phyloP scores from a whole-genome alignment of 1,140 invertebrate species.

The Drosophila pseudoobscura region DNA sequence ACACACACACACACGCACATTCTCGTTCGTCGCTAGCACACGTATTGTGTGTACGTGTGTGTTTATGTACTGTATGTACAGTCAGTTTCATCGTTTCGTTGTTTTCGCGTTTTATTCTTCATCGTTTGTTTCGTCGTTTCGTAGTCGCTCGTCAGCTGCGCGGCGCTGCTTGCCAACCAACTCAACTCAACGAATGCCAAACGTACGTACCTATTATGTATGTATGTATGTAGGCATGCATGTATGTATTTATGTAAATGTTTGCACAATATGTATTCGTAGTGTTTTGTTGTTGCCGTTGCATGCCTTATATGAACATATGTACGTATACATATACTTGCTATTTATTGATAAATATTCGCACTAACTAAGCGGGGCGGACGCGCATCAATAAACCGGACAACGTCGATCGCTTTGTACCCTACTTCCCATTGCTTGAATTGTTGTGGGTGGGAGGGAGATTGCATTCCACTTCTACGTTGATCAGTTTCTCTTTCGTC shows the following conservation, averaged over 20 bases:
- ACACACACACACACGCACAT: constrained; percentile 35
- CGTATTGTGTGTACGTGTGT: constrained; percentile 22
- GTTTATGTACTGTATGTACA: constrained; percentile 28
- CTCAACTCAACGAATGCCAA: constrained; percentile 30
- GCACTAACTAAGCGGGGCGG: neutral
- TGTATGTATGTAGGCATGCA: constrained; percentile 21
- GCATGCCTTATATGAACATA: constrained; percentile 9
- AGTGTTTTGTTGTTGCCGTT: neutral
- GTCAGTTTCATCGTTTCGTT: constrained; percentile 56
- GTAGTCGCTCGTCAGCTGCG: constrained; percentile 34
- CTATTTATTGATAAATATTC: constrained; percentile 35
- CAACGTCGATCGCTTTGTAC: constrained; percentile 7
- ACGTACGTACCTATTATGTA: constrained; percentile 1
- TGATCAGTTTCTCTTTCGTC: too few relatives aligned
- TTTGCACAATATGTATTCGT: constrained; percentile 1
- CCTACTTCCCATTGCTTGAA: neutral
- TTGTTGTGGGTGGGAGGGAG: too few relatives aligned
- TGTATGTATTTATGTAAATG: constrained; percentile 6
- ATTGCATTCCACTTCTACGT: too few relatives aligned
- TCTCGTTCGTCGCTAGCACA: neutral
- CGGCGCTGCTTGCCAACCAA: neutral
- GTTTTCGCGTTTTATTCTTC: constrained; percentile 45
- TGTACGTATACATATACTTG: neutral
- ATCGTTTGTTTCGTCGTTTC: constrained; percentile 58
- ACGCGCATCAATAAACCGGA: neutral